Conservation (phyloP, 2,888 invertebrate species). For the Malachius bipustulatus region DNA sequence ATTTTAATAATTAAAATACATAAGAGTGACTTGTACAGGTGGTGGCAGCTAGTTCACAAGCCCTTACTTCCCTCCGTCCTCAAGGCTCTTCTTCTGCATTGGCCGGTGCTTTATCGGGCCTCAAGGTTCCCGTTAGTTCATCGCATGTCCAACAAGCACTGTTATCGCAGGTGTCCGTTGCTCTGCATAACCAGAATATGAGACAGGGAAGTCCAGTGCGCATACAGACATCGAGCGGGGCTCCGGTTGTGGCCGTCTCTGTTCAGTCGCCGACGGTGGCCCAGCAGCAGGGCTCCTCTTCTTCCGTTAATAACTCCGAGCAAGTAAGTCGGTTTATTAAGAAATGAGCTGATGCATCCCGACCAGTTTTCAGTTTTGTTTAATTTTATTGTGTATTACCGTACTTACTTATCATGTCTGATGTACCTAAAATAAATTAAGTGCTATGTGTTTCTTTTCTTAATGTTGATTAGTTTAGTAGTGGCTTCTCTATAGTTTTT, state of each 20-base stretch:
- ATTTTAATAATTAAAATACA: too few species aligned
- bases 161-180: conserved; percentile 44
- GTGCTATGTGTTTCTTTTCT: too few species aligned
- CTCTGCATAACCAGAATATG: conserved; percentile 39
- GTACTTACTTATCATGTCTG: too few species aligned
- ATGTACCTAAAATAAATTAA: too few species aligned
- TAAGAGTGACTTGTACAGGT: too few species aligned
- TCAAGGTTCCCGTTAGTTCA: conserved; percentile 39
- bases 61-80: conserved; percentile 41
- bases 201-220: conserved; percentile 48
- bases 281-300: conserved; percentile 20
- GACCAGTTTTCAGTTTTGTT: too few species aligned
- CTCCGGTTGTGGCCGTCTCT: conserved; percentile 46
- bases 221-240: conserved; percentile 40
- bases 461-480: too few species aligned
- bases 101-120: conserved; percentile 36
- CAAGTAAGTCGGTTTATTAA: not conserved
- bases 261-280: conserved; percentile 35
- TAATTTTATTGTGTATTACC: too few species aligned
- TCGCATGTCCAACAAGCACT: conserved; percentile 41
- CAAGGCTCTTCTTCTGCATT: conserved; percentile 36
- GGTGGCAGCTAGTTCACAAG: conserved; percentile 45
- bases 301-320: not conserved
- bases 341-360: too few species aligned
- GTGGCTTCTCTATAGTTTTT: too few species aligned